Conservation (phyloP, 2,797 vertebrate genomes). For the Gymnoscopelus microlampas region DNA sequence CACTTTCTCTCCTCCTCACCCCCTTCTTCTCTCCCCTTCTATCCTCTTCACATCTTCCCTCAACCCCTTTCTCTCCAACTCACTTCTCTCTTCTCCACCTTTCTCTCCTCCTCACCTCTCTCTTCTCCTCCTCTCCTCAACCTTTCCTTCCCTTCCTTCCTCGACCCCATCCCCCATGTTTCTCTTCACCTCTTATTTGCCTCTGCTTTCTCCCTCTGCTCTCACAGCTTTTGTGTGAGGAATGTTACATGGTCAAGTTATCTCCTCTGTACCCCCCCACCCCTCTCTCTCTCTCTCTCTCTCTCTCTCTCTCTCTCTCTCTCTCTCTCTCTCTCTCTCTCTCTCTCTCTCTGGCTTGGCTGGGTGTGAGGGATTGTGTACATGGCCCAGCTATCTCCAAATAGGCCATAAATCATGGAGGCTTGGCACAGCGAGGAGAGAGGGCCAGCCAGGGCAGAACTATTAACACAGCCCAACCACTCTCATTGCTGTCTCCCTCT, state of each 20-base stretch:
- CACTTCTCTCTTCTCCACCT: constrained; percentile 22
- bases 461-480: constrained; percentile 68
- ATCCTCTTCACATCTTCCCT: neutral
- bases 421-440: constrained; percentile 50
- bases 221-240: constrained; percentile 35
- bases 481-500: constrained; percentile 56
- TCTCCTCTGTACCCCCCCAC: constrained; percentile 11
- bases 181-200: constrained; percentile 1
- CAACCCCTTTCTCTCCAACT: constrained; percentile 20
- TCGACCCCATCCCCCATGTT: neutral
- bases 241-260: constrained; percentile 38
- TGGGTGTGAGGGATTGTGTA: constrained; percentile 60
- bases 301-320: constrained; percentile 7
- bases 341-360: constrained; percentile 33
- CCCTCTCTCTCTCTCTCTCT: constrained; percentile 1
- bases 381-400: constrained; percentile 70
- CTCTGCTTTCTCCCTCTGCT: constrained; percentile 34
- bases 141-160: neutral
- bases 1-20: neutral
- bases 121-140: constrained; percentile 23
- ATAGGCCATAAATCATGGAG: constrained; percentile 79
- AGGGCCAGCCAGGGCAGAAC: constrained; percentile 60
- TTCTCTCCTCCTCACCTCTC: constrained; percentile 5
- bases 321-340: constrained; percentile 25
- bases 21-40: constrained; percentile 7